Evolutionary conservation across 2,888 invertebrate species (phyloP), one percentile per base, ranked within the genome.

Genomic region (Alviniconcha strummeri): DNA sequence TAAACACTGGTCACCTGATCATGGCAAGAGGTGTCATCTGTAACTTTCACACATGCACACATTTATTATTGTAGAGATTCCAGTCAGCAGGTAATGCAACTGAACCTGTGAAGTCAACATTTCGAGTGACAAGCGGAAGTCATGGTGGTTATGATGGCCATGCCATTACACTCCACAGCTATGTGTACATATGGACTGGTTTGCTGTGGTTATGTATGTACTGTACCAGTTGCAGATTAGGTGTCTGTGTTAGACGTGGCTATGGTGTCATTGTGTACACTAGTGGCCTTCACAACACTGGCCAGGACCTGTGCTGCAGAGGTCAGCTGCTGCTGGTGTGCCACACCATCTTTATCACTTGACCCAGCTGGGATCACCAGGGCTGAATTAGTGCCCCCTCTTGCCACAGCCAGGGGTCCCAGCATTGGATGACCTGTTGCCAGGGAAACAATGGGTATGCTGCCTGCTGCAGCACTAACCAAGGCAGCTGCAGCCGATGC

Each of bases 381-480:
- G 15, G 72, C 19, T 8, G 76, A 76, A n/a, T 82, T 76, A 9
- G 55, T 76, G 11, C 64, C 82, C 57, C 74, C 81, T 52, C 52
- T n/a, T 8, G 81, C 81, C 72, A 81, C 55, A 11, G 69, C 56
- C 17, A 78, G 67, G 6, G 84, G 64, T 8, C 79, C 54, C 11
- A 83, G 69, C 36, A 84, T 74, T 36, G 69, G 78, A 15, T 78
- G 77, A 55, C 79, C 78, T 11, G 74, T 52, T 17, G 72, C 60
- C 17, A 80, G 11, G 3, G 84, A 67, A n/a, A 82, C 82, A 54
- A 82, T 67, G 19, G 82, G 82, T 15, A 76, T 76, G 67, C 15
- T 67, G 15, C 82, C 82, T 4, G 83, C 36, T 5, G 84, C 83
- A 13, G 83, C 83, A 52, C 69, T 85, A 17, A 83, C 83, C 36